Conservation (phyloP, 2,797 vertebrate genomes). For the Malurus leucopterus region DNA sequence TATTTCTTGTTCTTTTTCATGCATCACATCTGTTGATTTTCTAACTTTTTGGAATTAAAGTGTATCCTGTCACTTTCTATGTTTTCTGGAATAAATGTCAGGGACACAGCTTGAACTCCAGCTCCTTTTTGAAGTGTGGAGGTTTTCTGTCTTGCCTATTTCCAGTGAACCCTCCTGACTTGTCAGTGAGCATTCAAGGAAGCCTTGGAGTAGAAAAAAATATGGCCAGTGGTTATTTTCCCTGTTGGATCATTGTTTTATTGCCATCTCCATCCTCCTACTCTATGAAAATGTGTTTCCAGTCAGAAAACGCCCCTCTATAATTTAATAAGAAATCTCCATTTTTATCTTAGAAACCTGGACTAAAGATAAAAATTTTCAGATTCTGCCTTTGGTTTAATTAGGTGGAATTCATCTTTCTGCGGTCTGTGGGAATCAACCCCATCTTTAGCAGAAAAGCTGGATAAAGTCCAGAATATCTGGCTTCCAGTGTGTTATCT, state of each 20-base stretch:
- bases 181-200: background rate
- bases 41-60: background rate
- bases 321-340: background rate
- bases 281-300: background rate
- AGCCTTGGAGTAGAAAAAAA: background rate
- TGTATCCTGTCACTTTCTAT: background rate
- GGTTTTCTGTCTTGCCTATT: background rate
- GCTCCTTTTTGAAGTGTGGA: background rate
- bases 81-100: background rate
- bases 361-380: background rate
- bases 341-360: background rate
- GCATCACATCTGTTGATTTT: background rate
- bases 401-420: background rate
- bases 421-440: background rate
- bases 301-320: rapidly evolving
- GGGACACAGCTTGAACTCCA: background rate
- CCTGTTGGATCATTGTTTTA: background rate
- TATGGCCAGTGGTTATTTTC: background rate
- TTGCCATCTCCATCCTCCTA: background rate
- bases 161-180: background rate
- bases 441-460: background rate
- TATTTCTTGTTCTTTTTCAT: background rate
- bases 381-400: background rate
- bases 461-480: background rate
- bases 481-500: background rate